Evolutionary conservation across 2,113 vertebrate species (phyloP), one percentile per base, ranked within the genome.

Genomic region (Carollia perspicillata): DNA sequence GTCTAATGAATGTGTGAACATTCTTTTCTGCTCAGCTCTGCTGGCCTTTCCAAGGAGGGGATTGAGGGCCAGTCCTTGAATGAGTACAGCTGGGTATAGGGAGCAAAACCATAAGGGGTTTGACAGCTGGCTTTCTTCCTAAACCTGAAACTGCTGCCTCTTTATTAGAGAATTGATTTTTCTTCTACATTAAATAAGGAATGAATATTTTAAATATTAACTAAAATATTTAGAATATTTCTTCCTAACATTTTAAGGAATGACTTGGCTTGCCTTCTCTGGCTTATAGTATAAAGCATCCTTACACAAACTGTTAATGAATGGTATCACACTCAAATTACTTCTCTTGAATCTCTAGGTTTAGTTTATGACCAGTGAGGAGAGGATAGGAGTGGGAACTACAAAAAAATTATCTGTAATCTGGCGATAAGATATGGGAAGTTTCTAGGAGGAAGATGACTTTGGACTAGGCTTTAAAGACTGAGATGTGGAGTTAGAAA

Each of bases 131-230:
- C 49, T 95, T 94, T 79, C 35, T 55, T 49, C 69, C 5, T 2
- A 9, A 88, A 87, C 40, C 12, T 83, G 40, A 87, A 69, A 66
- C 51, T 42, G 35, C 30, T 51, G 17, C 13, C 42, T 81, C 35
- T 96, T 60, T 75, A 75, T 63, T n/a, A 90, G 63, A 78, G 16
- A 86, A n/a, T 89, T 91, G 18, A 13, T 78, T 44, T 90, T 69
- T 93, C 86, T 94, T 81, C 35, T 42, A 63, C 13, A 89, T 49
- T 93, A 81, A 94, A 53, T 80, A 18, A 85, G 42, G 33, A 87
- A 87, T 60, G 58, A 44, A 60, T 66, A 94, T 37, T 79, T 78
- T 95, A 89, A 71, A 28, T 65, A 81, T 85, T 51, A 84, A 80
- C 49, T 77, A 81, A 69, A 92, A 75, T 40, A 84, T 37, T 86